These are phyloP conservation scores for Eugnorisma glareosa DNA, from an alignment of 2,888 invertebrate genomes.

Conservation along the genomic window DNA sequence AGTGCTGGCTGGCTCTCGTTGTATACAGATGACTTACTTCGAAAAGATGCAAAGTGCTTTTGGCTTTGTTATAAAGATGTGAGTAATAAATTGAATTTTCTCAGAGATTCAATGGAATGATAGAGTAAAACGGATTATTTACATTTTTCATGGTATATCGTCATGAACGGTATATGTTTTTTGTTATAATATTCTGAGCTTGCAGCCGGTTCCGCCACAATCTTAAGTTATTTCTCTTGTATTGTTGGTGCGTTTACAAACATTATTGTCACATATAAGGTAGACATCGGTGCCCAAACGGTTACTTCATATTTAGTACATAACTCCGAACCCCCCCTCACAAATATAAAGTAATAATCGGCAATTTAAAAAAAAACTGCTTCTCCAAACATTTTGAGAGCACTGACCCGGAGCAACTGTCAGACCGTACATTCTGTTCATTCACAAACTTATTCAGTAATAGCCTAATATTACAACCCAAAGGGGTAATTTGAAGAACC, in stretches of 20 bases:
- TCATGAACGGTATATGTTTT: background rate
- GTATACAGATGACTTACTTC: slow-evolving; percentile 29
- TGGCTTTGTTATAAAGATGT: slow-evolving; percentile 5
- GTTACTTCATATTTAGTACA: background rate
- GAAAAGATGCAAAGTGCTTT: slow-evolving; percentile 25
- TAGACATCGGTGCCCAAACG: background rate
- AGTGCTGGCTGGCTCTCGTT: slow-evolving; percentile 13
- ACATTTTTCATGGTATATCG: background rate
- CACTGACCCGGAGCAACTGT: background rate
- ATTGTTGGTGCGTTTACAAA: background rate
- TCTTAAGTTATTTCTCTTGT: background rate
- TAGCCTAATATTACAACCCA: slow-evolving; percentile 23
- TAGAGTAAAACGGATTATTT: background rate
- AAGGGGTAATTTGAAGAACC: slow-evolving; percentile 30
- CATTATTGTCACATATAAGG: background rate
- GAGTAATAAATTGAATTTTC: slow-evolving; percentile 20
- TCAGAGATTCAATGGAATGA: slow-evolving; percentile 2
- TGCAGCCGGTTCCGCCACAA: background rate
- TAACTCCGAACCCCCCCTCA: background rate
- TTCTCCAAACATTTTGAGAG: background rate
- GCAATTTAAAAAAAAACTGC: background rate
- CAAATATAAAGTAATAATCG: too few species aligned
- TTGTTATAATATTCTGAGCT: background rate
- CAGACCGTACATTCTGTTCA: background rate
- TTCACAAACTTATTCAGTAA: slow-evolving; percentile 16